Evolutionary conservation across 2,888 invertebrate genomes (phyloP).

Genomic region (Aphodius granarius): DNA sequence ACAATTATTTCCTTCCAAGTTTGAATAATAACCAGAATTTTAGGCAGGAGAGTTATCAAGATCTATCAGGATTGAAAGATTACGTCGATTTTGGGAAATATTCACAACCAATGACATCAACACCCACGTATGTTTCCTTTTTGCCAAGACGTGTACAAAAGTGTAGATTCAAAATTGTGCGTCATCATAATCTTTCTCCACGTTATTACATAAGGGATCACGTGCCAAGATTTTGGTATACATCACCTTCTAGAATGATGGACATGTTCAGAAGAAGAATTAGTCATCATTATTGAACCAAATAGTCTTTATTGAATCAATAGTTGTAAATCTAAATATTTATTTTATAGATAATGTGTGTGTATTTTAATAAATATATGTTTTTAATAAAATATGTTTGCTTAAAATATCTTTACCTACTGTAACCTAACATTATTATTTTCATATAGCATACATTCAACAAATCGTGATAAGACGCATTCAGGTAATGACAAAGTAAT

Average conservation of each 20-base stretch:
- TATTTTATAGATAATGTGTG: not conserved
- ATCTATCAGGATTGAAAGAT: not conserved
- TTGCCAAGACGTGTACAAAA: not conserved
- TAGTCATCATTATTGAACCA: not conserved
- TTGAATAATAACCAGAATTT: not conserved
- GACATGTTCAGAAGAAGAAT: not conserved
- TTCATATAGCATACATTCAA: not conserved
- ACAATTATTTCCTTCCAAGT: not conserved
- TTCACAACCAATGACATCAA: not conserved
- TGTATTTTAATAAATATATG: not conserved
- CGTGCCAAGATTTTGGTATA: not conserved
- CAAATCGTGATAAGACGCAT: not conserved
- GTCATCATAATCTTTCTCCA: not conserved
- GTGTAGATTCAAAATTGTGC: not conserved
- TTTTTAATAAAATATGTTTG: not conserved
- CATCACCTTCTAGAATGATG: not conserved
- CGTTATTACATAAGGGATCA: not conserved
- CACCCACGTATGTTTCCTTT: not conserved
- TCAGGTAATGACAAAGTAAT: not conserved
- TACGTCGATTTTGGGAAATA: not conserved
- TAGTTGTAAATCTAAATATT: not conserved
- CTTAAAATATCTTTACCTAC: too few species aligned
- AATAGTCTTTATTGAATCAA: not conserved
- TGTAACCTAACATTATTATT: too few species aligned
- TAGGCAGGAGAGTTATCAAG: not conserved